These are phyloP conservation scores for Whitmania pigra DNA, from an alignment of 1,140 invertebrate genomes.

Conservation along the genomic window DNA sequence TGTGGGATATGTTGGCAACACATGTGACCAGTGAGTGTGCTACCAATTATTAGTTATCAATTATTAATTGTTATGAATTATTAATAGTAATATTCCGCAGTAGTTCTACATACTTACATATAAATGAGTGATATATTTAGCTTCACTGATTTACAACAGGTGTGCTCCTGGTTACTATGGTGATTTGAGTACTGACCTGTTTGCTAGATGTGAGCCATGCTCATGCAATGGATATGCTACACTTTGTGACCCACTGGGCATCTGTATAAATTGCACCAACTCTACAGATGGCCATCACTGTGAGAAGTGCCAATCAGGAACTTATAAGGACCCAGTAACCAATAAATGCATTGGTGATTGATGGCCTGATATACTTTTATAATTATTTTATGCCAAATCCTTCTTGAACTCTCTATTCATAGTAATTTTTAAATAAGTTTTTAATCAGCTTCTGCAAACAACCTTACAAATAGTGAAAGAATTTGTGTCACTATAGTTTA, in stretches of 20 bases:
- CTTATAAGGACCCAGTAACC: conserved; percentile 68
- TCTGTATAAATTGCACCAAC: conserved; percentile 62
- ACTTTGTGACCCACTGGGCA: conserved; percentile 9
- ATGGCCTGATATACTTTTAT: not conserved
- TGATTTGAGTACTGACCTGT: not conserved
- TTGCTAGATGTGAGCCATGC: conserved; percentile 14
- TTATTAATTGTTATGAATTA: not conserved
- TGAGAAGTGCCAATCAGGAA: conserved; percentile 77
- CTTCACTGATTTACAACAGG: not conserved
- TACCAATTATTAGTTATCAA: not conserved
- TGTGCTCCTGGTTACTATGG: conserved; percentile 22
- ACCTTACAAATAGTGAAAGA: not conserved
- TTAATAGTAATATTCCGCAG: not conserved
- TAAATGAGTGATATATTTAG: not conserved
- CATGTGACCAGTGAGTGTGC: conserved; percentile 21
- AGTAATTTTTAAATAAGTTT: not conserved
- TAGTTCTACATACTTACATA: not conserved
- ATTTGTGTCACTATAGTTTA: not conserved
- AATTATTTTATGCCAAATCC: not conserved
- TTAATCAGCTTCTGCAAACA: not conserved
- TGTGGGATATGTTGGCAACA: conserved; percentile 13
- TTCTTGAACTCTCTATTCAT: not conserved
- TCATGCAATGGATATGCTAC: conserved; percentile 19
- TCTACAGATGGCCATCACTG: conserved; percentile 74
- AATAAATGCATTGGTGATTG: not conserved